These are phyloP conservation scores for Reticulitermes lucifugus DNA, from an alignment of 2,888 invertebrate species.

Conservation along the genomic window DNA sequence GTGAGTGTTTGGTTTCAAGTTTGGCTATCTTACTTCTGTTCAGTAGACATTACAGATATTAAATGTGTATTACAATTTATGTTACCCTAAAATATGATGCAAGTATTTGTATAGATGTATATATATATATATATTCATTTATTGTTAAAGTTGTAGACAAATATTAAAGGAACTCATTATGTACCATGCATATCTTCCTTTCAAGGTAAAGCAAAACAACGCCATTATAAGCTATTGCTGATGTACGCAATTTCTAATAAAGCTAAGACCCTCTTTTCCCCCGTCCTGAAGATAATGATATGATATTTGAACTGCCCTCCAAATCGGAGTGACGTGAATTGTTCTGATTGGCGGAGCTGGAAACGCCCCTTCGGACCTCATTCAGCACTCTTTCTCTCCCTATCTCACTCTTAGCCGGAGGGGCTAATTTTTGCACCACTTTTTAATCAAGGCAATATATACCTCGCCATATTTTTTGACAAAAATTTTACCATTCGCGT, in stretches of 20 bases:
- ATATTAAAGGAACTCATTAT: not conserved
- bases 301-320: conserved; percentile 39
- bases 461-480: conserved; percentile 15
- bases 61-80: no score
- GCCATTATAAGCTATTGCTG: not conserved
- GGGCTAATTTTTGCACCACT: conserved; percentile 40
- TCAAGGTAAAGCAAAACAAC: not conserved
- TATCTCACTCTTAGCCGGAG: conserved; percentile 24
- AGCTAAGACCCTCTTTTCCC: not conserved
- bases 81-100: no score
- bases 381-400: not conserved
- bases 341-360: conserved; percentile 29
- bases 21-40: no score
- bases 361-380: conserved; percentile 26
- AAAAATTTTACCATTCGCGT: conserved; percentile 39
- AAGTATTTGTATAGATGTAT: no score
- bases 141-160: not conserved
- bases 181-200: not conserved
- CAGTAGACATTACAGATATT: no score
- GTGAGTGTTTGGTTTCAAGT: no score
- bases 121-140: no score
- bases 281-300: conserved; percentile 24
- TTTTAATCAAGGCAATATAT: conserved; percentile 43
- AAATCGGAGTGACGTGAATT: conserved; percentile 35
- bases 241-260: conserved; percentile 19